phyloP scores from a whole-genome alignment of 2,797 vertebrate species.

The Thamnophis elegans region DNA sequence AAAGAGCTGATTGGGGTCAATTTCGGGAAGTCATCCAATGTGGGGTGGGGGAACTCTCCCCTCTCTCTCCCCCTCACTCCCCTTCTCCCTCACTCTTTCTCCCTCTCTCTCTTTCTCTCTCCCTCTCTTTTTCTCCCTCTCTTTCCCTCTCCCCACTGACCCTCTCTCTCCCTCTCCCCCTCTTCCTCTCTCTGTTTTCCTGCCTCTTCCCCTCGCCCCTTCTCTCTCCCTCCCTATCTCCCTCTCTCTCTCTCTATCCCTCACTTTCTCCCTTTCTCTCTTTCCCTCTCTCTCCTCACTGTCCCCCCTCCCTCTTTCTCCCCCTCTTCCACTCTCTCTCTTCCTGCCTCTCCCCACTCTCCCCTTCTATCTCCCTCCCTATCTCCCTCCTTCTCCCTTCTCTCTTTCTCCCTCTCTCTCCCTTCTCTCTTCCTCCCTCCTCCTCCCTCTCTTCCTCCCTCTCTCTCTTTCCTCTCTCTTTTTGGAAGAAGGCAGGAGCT shows the following conservation, averaged over 20 bases:
- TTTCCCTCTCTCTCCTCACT: neutral
- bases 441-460: neutral
- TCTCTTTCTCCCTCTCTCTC: too few relatives aligned
- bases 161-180: too few relatives aligned
- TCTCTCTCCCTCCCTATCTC: too few relatives aligned
- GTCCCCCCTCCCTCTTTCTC: too few relatives aligned
- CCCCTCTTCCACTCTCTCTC: too few relatives aligned
- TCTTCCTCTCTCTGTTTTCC: too few relatives aligned
- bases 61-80: neutral
- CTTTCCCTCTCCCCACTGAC: neutral
- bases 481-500: slow-evolving; percentile 16
- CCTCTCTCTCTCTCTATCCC: too few relatives aligned
- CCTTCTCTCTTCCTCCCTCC: too few relatives aligned
- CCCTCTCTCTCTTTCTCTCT: neutral
- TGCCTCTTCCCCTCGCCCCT: too few relatives aligned
- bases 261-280: neutral
- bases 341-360: too few relatives aligned
- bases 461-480: neutral
- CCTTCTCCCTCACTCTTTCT: slow-evolving; percentile 4
- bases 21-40: slow-evolving; percentile 37
- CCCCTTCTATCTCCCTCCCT: too few relatives aligned
- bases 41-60: neutral
- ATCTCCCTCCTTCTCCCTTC: too few relatives aligned
- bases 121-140: neutral
- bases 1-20: slow-evolving; percentile 40